phyloP scores from a whole-genome alignment of 2,888 invertebrate species.

The Fragum fragum region DNA sequence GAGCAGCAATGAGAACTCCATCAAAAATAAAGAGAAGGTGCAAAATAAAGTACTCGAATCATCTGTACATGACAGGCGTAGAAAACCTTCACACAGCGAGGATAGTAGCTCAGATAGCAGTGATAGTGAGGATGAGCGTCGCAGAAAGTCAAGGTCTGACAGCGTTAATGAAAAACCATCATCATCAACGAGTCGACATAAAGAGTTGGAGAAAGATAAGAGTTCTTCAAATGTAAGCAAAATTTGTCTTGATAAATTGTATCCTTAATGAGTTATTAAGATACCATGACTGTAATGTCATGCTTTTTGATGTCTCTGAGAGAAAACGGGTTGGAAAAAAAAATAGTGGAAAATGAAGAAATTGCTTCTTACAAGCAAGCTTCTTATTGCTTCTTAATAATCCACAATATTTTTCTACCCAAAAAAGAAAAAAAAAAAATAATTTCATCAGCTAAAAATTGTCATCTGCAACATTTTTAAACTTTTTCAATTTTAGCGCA shows the following conservation, averaged over 20 bases:
- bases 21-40: not conserved
- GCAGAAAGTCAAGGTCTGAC: slow-evolving; percentile 7
- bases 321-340: too few species aligned
- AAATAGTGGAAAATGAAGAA: slow-evolving; percentile 1
- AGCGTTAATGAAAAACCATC: slow-evolving; percentile 30
- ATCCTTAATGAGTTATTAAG: too few species aligned
- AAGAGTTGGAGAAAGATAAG: slow-evolving; percentile 19
- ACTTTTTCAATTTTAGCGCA: too few species aligned
- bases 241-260: too few species aligned
- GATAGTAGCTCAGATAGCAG: slow-evolving; percentile 71
- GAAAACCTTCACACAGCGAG: slow-evolving; percentile 45
- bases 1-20: not conserved
- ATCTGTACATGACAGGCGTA: not conserved
- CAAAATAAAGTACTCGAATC: not conserved
- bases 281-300: too few species aligned
- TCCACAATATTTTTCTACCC: too few species aligned
- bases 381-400: too few species aligned
- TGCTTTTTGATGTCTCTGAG: too few species aligned
- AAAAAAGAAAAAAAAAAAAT: too few species aligned
- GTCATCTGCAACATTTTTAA: too few species aligned
- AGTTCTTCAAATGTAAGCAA: slow-evolving; percentile 5
- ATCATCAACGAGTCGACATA: slow-evolving; percentile 31
- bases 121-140: slow-evolving; percentile 46
- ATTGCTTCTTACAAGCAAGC: not conserved
- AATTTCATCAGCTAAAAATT: too few species aligned